These are phyloP conservation scores for Tinea trinotella DNA, from an alignment of 2,888 invertebrate species.

Conservation along the genomic window DNA sequence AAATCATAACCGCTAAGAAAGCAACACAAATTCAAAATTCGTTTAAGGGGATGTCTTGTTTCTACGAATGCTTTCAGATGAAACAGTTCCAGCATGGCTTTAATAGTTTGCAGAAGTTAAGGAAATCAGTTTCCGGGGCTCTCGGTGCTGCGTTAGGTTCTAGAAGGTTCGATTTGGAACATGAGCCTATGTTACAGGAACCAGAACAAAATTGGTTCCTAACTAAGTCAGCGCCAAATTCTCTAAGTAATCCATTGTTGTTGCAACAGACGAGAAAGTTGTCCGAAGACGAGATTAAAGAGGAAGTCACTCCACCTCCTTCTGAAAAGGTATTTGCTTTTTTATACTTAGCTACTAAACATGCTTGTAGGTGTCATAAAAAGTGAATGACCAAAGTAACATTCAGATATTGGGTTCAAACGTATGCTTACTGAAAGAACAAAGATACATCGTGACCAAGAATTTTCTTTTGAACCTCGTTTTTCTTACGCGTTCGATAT, in stretches of 20 bases:
- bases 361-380: neutral
- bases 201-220: conserved; percentile 82
- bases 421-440: neutral
- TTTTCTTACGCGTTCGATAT: too few relatives aligned
- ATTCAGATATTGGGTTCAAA: too few relatives aligned
- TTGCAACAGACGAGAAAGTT: conserved; percentile 45
- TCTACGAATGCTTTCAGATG: conserved; percentile 69
- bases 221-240: conserved; percentile 85
- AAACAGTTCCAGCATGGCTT: conserved; percentile 69
- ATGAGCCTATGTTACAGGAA: conserved; percentile 63
- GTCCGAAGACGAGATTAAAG: conserved; percentile 47
- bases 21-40: conserved; percentile 40
- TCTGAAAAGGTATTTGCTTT: conserved; percentile 48
- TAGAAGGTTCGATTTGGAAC: conserved; percentile 62
- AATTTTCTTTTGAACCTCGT: too few relatives aligned
- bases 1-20: conserved; percentile 25
- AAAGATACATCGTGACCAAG: neutral
- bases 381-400: neutral
- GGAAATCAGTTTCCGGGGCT: conserved; percentile 78
- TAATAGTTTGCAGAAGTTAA: conserved; percentile 79
- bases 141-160: conserved; percentile 66
- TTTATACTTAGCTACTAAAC: too few relatives aligned
- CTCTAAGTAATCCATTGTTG: conserved; percentile 75
- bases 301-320: conserved; percentile 44
- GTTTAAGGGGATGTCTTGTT: conserved; percentile 69